Percentiles rank a stretch among this genome's conserved stretches.
Evolutionary conservation across 2,888 invertebrate genomes (phyloP).

Genomic region (Allophyes oxyacanthae): DNA sequence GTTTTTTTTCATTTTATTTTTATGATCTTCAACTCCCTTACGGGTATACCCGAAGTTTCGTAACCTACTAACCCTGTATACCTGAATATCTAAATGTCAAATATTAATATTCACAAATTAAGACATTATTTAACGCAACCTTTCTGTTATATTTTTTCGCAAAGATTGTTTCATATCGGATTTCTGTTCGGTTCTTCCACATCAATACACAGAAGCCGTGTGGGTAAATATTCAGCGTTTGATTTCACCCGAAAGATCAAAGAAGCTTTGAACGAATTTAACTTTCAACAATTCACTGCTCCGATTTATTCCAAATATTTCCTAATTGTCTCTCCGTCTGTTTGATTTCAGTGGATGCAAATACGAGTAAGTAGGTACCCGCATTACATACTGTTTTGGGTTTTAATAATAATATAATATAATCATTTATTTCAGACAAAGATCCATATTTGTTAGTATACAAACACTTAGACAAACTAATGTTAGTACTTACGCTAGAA

Average conservation of each 20-base stretch:
- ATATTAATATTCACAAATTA: no score
- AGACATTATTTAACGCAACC: no score
- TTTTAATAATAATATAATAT: no score
- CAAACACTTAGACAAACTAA: no score
- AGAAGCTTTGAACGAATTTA: conserved; percentile 6
- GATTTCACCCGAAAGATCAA: conserved; percentile 22
- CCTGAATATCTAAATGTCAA: conserved; percentile 29
- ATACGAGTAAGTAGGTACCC: not conserved
- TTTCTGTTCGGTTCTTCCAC: conserved; percentile 13
- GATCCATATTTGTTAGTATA: no score
- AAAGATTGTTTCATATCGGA: conserved; percentile 5
- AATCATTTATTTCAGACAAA: no score
- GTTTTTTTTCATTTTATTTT: no score
- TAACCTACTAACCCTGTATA: no score
- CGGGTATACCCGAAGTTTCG: no score
- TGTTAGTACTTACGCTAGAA: no score
- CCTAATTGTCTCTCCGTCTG: conserved; percentile 5
- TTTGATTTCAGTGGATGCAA: conserved; percentile 7
- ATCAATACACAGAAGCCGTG: conserved; percentile 13
- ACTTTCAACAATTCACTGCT: conserved; percentile 17
- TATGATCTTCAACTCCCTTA: no score
- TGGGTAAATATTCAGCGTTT: conserved; percentile 4
- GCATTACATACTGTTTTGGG: no score
- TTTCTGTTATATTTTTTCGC: conserved; percentile 17
- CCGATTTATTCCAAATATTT: conserved; percentile 27